Base-by-base conservation (phyloP, 2,797 vertebrate species). In the Tachyglossus aculeatus region DNA sequence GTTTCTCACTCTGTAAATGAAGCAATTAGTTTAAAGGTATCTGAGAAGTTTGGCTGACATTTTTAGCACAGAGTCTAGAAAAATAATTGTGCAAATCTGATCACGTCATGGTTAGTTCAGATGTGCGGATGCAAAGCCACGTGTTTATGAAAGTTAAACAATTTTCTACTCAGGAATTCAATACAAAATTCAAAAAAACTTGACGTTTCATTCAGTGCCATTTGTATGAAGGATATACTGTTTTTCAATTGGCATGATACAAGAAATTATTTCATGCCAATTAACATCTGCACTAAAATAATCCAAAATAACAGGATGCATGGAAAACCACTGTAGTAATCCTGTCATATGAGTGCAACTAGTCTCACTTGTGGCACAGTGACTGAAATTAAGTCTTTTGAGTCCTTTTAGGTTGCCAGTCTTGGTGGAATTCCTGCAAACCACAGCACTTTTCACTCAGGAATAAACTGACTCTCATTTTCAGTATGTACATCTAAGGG, bases 111-210 rank as follows among this genome's bases (percentile, higher is more conserved):
- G 24, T 19, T 27, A 67, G 50, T 9, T 33, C 32, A n/a, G 31
- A 29, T 29, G 5, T 63, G 56, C 51, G 43, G 27, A 50, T 5
- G 24, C 29, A 68, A 67, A 67, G 67, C 48, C 24, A 24, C 33
- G 52, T 48, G 22, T 43, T 43, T 53, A 33, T 5, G 55, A 67
- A 68, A 66, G 57, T 47, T 4, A 6, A 44, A 59, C 54, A 41
- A 4, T 15, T 40, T 55, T 40, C 13, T 18, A 58, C 18, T 40
- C n/a, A 7, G 19, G 33, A 15, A 4, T 40, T 71, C 38, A 61
- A 58, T 68, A 3, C 29, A 74, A 74, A 62, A 33, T 56, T n/a
- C n/a, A 48, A 50, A 51, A 7, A 21, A 57, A 52, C 5, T 54
- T 52, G 22, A 4, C 40, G 24, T 59, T 41, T 38, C 22, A 62